Base-by-base conservation (phyloP, 2,113 vertebrate genomes). In the Symphodus melops region DNA sequence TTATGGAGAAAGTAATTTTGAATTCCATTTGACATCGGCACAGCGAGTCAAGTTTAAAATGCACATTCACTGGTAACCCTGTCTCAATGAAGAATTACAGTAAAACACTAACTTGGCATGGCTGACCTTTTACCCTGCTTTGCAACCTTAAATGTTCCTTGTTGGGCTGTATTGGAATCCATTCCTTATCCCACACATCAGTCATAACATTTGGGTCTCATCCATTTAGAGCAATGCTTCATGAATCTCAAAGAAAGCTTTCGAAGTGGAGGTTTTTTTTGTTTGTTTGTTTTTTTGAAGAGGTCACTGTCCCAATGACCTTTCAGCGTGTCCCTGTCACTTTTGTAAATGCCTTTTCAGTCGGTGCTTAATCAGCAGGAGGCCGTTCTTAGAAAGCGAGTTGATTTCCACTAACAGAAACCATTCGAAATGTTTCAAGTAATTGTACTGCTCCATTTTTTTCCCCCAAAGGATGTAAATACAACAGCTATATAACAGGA, bases 341-440 rank as follows among this genome's bases (percentile, higher is more conserved):
- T 60, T 8, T 3, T 53, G 46, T 66, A 23, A 25, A 51, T 16
- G 25, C 59, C 44, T 51, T 17, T 33, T 23, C 46, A 44, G 56
- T 8, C 1, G 9, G n/a, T 49, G 61, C 60, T 48, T 57, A 4
- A 19, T 81, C 64, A 58, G 48, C 56, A 20, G 8, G 75, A 51
- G 52, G 55, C 44, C 59, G 37, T 17, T 59, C 16, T 72, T 44
- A 71, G 63, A 65, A 75, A 48, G 74, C 48, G 17, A 74, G 68
- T 56, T 78, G 39, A 66, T 74, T 59, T 16, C 1, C 3, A 51
- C 33, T 64, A 67, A 69, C 20, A n/a, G 39, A 53, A 52, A n/a
- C 4, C 63, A 36, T 13, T 55, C 57, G 72, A 75, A 63, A 74
- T 71, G 54, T 70, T 57, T 64, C 69, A 68, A 39, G 57, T 68